These are phyloP conservation scores for Andrena dorsata DNA, from an alignment of 2,888 invertebrate genomes.

Conservation along the genomic window DNA sequence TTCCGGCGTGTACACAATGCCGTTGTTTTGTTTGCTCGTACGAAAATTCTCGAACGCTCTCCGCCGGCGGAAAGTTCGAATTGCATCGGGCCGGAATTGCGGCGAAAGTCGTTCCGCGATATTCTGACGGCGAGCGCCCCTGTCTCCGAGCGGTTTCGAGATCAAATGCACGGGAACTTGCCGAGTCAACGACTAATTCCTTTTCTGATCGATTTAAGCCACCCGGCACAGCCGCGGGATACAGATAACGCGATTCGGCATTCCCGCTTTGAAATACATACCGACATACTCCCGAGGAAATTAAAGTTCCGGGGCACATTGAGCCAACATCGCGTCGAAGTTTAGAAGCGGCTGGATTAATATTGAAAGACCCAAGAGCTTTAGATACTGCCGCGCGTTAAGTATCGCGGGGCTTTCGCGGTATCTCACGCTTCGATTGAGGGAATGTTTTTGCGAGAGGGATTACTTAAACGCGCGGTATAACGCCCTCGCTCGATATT, in stretches of 20 bases:
- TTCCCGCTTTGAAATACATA: neutral
- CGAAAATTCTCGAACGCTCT: constrained; percentile 52
- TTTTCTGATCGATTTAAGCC: neutral
- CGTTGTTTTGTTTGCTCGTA: constrained; percentile 48
- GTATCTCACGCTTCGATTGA: constrained; percentile 28
- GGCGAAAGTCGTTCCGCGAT: constrained; percentile 45
- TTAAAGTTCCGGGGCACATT: neutral
- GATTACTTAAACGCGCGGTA: constrained; percentile 20
- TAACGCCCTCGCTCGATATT: constrained; percentile 32
- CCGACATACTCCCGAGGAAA: neutral
- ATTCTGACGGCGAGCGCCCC: constrained; percentile 22
- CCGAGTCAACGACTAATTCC: constrained; percentile 5
- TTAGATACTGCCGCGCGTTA: neutral
- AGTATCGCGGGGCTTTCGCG: neutral
- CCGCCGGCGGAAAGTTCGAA: constrained; percentile 55
- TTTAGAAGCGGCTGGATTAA: neutral
- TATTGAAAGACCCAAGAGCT: neutral
- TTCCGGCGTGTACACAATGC: constrained; percentile 22
- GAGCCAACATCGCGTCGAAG: neutral
- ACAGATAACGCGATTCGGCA: neutral
- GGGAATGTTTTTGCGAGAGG: constrained; percentile 43
- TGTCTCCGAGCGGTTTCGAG: constrained; percentile 8
- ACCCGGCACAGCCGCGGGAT: neutral
- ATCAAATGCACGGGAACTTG: constrained; percentile 33
- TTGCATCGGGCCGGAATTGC: constrained; percentile 58